Evolutionary conservation across 2,113 vertebrate genomes (phyloP).

Genomic region (Micronisus gabar): DNA sequence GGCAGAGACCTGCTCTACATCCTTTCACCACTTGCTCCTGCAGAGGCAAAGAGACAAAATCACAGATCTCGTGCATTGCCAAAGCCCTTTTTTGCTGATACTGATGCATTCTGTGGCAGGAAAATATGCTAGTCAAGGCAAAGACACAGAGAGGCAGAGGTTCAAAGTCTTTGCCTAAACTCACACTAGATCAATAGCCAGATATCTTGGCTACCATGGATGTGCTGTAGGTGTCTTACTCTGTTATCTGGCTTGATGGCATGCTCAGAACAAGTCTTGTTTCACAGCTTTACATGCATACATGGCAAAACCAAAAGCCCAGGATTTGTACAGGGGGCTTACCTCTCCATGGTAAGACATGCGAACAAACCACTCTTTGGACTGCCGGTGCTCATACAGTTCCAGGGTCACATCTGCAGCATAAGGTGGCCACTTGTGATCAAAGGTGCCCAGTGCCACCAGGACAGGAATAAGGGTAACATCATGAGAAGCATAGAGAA

Average conservation of each 20-base stretch:
- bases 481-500: slow-evolving; percentile 88
- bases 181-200: neutral
- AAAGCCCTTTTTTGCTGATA: neutral
- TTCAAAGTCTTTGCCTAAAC: neutral
- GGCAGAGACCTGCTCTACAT: slow-evolving; percentile 85
- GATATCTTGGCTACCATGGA: neutral
- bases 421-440: slow-evolving; percentile 89
- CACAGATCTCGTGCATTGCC: neutral
- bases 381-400: slow-evolving; percentile 80
- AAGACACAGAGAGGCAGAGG: neutral
- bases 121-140: neutral
- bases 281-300: neutral
- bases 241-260: neutral
- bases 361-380: slow-evolving; percentile 85
- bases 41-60: slow-evolving; percentile 15
- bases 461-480: slow-evolving; percentile 87
- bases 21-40: slow-evolving; percentile 86
- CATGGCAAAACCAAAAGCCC: neutral
- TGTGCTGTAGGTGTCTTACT: neutral
- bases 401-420: slow-evolving; percentile 86
- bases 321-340: neutral
- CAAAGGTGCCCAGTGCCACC: slow-evolving; percentile 87
- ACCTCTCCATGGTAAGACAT: slow-evolving; percentile 86
- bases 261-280: neutral
- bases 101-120: neutral